phyloP scores from a whole-genome alignment of 2,888 invertebrate species.

The Blastobasis adustella region DNA sequence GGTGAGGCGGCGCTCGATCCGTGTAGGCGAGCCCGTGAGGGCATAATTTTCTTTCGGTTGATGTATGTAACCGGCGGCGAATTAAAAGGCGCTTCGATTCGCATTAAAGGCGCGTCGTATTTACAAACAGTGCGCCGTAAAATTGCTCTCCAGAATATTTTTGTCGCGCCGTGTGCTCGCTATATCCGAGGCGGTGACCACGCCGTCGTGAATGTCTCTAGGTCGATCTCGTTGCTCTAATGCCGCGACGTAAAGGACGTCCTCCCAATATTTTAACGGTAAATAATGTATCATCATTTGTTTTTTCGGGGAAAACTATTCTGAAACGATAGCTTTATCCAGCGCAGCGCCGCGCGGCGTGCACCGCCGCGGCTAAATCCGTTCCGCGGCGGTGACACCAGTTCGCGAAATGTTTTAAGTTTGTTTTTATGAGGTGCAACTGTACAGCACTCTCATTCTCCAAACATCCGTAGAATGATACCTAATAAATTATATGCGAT shows the following conservation, averaged over 20 bases:
- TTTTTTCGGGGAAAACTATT: conserved; percentile 40
- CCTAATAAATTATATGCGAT: conserved; percentile 66
- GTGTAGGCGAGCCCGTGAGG: conserved; percentile 27
- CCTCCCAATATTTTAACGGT: conserved; percentile 28
- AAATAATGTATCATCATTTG: conserved; percentile 38
- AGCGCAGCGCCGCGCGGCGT: conserved; percentile 34
- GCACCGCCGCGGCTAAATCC: conserved; percentile 41
- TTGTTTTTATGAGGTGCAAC: conserved; percentile 70
- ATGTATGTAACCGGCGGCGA: background rate
- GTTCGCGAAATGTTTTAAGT: conserved; percentile 50
- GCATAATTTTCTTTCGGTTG: conserved; percentile 11
- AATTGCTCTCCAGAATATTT: background rate
- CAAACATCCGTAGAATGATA: conserved; percentile 62
- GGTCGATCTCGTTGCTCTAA: conserved; percentile 21
- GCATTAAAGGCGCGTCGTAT: background rate
- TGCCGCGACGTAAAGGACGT: conserved; percentile 24
- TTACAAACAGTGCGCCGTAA: background rate
- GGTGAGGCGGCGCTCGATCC: conserved; percentile 46
- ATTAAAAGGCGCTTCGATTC: background rate
- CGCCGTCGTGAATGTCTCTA: background rate
- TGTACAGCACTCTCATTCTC: conserved; percentile 49
- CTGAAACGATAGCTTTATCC: conserved; percentile 45
- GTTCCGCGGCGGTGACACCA: conserved; percentile 36
- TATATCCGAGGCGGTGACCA: too few relatives aligned
- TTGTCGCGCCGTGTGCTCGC: background rate